Evolutionary conservation across 2,113 vertebrate species (phyloP).

Genomic region (Cygnus atratus): DNA sequence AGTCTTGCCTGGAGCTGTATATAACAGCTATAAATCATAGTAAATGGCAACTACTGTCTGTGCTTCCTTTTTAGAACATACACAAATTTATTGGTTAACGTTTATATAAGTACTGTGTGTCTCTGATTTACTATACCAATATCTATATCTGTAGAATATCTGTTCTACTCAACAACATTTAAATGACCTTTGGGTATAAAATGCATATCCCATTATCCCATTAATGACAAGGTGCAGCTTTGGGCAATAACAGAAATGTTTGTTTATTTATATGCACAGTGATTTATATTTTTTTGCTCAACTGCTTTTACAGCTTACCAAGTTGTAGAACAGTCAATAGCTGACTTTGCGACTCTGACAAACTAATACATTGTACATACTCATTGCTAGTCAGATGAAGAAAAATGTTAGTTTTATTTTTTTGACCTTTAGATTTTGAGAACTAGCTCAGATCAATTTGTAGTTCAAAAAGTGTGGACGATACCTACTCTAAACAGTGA

Average conservation of each 20-base stretch:
- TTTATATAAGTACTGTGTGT: background rate
- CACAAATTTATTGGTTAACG: background rate
- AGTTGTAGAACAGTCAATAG: constrained; percentile 38
- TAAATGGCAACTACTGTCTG: background rate
- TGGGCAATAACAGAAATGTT: constrained; percentile 42
- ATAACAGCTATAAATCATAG: background rate
- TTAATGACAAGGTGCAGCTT: constrained; percentile 28
- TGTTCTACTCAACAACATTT: constrained; percentile 55
- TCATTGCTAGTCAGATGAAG: constrained; percentile 24
- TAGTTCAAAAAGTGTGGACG: constrained; percentile 48
- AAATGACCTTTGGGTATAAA: constrained; percentile 52
- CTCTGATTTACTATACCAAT: constrained; percentile 16
- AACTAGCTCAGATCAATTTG: constrained; percentile 71
- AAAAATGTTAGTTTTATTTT: constrained; percentile 50
- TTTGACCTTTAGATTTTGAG: constrained; percentile 66
- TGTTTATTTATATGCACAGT: constrained; percentile 64
- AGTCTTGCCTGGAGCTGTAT: background rate
- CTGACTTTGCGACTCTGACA: constrained; percentile 46
- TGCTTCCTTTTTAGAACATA: background rate
- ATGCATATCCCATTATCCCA: constrained; percentile 44
- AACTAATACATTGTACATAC: constrained; percentile 1
- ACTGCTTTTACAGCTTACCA: constrained; percentile 54
- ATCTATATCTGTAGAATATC: constrained; percentile 10
- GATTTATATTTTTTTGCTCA: constrained; percentile 40
- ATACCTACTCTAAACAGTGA: constrained; percentile 36